Evolutionary conservation across 2,113 vertebrate genomes (phyloP), one percentile per base, ranked within the genome.

Genomic region (Tympanuchus pallidicinctus): DNA sequence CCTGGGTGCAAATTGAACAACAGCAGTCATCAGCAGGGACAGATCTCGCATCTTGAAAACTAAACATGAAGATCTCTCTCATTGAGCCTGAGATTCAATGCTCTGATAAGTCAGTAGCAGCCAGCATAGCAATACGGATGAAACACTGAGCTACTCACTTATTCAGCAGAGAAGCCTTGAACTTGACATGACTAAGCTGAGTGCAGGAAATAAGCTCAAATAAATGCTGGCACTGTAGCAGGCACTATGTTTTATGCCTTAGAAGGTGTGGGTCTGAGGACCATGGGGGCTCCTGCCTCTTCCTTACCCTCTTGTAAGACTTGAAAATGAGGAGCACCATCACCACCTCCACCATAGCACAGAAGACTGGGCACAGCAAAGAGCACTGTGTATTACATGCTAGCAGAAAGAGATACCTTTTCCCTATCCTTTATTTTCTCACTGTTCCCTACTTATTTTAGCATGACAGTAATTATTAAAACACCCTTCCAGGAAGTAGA

Each of bases 381-480:
- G 34, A 3, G 42, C 20, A 30, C 59, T 59, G 48, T 78, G 70
- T 70, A 45, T 75, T 60, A 5, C 10, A 6, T 8, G 17, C 18
- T 27, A 8, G 42, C 7, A 82, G 74, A 70, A 83, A 82, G 67
- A 67, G 7, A 34, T 0, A 1, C 28, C 8, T 94, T 82, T 95
- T 30, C 75, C 36, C 65, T 56, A 52, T 48, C 10, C n/a, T 70
- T 80, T 45, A 18, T 52, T 77, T 57, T 56, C 30, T 8, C 3
- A 43, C 47, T 42, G 18, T 27, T 52, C 13, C 50, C 60, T 75
- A 34, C 48, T 89, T 69, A 60, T 81, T 75, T 69, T 60, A 82
- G 48, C 36, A 73, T 80, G 86, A 28, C 43, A 83, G 82, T 86
- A 94, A 94, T 94, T 96, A 92, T 94, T 92, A 94, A 94, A 90